phyloP scores from a whole-genome alignment of 2,888 invertebrate genomes.

The Patella pellucida region DNA sequence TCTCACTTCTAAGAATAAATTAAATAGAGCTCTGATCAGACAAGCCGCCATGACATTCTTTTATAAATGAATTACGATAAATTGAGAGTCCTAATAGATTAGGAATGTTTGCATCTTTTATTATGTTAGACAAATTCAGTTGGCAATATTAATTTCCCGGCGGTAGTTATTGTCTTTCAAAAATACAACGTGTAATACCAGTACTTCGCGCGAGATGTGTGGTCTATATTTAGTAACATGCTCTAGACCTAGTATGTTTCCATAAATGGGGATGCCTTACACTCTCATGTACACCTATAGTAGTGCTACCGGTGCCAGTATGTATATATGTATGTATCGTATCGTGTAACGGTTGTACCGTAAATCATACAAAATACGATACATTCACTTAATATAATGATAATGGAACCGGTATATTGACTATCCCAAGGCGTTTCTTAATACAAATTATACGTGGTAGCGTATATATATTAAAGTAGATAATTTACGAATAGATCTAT shows the following conservation, averaged over 20 bases:
- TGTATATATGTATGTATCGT: neutral
- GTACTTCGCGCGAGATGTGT: neutral
- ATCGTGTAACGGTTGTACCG: neutral
- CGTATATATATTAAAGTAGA: no score
- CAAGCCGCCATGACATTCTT: neutral
- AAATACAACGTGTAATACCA: neutral
- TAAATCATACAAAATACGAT: neutral
- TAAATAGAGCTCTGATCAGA: no score
- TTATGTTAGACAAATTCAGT: no score
- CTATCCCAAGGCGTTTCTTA: neutral
- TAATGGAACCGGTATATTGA: neutral
- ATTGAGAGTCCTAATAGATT: no score
- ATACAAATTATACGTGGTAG: no score
- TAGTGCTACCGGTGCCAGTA: neutral
- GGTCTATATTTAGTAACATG: neutral
- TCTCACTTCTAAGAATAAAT: no score
- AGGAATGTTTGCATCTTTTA: no score
- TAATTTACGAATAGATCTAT: no score
- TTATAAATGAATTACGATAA: neutral
- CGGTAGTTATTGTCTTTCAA: no score
- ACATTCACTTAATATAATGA: no score
- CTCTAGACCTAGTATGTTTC: neutral
- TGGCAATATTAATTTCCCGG: no score
- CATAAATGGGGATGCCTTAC: neutral
- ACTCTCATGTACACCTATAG: neutral